phyloP scores from a whole-genome alignment of 2,797 vertebrate genomes.

The Emydoidea blandingii region DNA sequence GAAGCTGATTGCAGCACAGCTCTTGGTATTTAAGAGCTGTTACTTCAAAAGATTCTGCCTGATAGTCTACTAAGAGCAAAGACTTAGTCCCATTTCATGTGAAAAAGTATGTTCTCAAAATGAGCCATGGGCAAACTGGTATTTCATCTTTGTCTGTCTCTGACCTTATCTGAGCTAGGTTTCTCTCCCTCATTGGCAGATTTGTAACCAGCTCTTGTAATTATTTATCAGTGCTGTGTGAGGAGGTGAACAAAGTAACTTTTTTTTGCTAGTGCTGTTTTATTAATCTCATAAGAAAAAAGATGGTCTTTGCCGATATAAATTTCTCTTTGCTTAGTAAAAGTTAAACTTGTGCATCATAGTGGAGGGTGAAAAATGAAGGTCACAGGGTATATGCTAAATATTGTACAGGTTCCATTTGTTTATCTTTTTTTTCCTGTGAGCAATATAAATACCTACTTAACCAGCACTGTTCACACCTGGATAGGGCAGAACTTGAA shows the following conservation, averaged over 20 bases:
- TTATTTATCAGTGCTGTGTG: neutral
- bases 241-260: neutral
- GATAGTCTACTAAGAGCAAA: neutral
- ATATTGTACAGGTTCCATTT: neutral
- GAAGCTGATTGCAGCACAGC: neutral
- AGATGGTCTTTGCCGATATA: neutral
- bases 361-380: neutral
- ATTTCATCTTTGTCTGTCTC: neutral
- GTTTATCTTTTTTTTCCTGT: neutral
- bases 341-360: neutral
- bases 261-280: neutral
- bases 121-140: neutral
- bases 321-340: neutral
- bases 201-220: neutral
- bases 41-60: neutral
- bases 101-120: neutral
- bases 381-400: neutral
- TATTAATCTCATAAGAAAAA: neutral
- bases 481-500: neutral
- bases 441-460: neutral
- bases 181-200: neutral
- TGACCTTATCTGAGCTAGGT: neutral
- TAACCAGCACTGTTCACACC: neutral
- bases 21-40: neutral
- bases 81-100: neutral